Evolutionary conservation across 2,797 vertebrate genomes (phyloP).

Genomic region (Myripristis jacobus): DNA sequence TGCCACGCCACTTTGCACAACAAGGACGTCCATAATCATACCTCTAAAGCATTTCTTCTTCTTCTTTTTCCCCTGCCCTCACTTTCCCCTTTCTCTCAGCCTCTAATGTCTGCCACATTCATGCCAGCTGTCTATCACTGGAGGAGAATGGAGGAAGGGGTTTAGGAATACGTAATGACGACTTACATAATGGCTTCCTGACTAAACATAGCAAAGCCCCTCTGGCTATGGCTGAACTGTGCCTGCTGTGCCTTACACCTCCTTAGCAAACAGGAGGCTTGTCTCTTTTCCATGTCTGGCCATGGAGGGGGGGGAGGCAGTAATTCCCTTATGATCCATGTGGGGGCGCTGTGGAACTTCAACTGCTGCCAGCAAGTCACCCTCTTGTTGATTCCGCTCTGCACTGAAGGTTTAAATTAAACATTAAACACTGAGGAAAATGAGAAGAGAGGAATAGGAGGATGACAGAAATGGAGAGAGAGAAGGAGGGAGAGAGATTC

Average conservation of each 20-base stretch:
- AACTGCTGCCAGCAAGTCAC: constrained; percentile 21
- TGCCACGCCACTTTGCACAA: constrained; percentile 5
- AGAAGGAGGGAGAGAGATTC: constrained; percentile 27
- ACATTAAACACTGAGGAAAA: constrained; percentile 71
- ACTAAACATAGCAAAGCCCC: constrained; percentile 66
- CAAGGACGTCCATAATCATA: constrained; percentile 23
- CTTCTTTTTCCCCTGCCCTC: neutral
- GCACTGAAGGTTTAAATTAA: constrained; percentile 76
- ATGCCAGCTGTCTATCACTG: constrained; percentile 46
- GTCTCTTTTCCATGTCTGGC: constrained; percentile 25
- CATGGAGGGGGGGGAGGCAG: neutral
- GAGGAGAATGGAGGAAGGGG: neutral
- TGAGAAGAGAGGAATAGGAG: constrained; percentile 46
- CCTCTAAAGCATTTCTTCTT: neutral
- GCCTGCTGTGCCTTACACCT: constrained; percentile 46
- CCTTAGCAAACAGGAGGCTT: constrained; percentile 37
- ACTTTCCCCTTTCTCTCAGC: neutral
- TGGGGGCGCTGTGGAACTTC: constrained; percentile 85
- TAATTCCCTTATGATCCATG: constrained; percentile 40
- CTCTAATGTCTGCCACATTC: neutral
- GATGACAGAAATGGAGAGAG: constrained; percentile 46
- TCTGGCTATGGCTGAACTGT: constrained; percentile 50
- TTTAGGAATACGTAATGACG: constrained; percentile 15
- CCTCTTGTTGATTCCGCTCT: constrained; percentile 63
- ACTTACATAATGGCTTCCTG: constrained; percentile 42